Evolutionary conservation across 2,113 vertebrate genomes (phyloP), one percentile per base, ranked within the genome.

Genomic region (Oncorhynchus kisutch): DNA sequence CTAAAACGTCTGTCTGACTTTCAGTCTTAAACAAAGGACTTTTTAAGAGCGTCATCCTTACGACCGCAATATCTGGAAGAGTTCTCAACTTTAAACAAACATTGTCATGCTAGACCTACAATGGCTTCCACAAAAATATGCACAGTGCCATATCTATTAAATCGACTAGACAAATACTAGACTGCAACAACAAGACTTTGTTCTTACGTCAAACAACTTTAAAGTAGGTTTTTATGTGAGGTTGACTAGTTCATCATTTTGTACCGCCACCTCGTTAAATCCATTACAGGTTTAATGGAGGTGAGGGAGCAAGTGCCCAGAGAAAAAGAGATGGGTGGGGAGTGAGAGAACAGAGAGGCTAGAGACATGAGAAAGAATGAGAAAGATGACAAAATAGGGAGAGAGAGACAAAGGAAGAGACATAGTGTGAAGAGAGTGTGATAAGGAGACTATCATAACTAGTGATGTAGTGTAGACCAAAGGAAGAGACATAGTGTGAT

Each of bases 21-120:
- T n/a, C 5, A 22, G 45, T 70, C 3, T 24, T 25, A 49, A 67
- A 27, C 1, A 66, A 54, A 51, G n/a, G 39, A 48, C 27, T 20
- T 64, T 24, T 14, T 49, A 22, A n/a, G 7, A 27, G 18, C 12
- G 20, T 13, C 45, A 48, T 34, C 51, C 25, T 3, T 16, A 70
- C 13, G 69, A 76, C 54, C 12, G 6, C 29, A 70, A 25, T 24
- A 60, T 3, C 20, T 60, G 45, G 18, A 13, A 49, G 27, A 25
- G 12, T 25, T 16, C 65, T 57, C 25, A 67, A 75, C 39, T 69
- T 70, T 39, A 59, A 24, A 12, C 18, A 57, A 76, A 70, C 51
- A 70, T 76, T 68, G 14, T 57, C 16, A 24, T 3, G 54, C 22
- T 59, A 18, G 69, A 70, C 16, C 31, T 45, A 59, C 51, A 76